Conservation (phyloP, 2,113 vertebrate genomes). For the Calcarius ornatus region DNA sequence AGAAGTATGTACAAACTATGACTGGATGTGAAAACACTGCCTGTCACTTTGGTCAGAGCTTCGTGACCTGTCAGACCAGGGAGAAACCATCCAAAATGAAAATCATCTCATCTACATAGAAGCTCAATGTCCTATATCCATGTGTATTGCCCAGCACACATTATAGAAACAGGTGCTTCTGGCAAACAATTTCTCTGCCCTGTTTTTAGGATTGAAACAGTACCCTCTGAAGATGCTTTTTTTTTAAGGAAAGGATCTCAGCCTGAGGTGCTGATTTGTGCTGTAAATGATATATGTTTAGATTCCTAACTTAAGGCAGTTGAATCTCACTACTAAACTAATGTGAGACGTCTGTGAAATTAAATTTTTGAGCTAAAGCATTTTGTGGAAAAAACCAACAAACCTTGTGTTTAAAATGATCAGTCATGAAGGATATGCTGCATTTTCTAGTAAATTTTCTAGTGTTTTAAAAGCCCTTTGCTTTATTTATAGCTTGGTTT, state of each 20-base stretch:
- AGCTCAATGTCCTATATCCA: not conserved
- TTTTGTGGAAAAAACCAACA: not conserved
- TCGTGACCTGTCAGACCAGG: not conserved
- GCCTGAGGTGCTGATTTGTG: not conserved
- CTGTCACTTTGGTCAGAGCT: not conserved
- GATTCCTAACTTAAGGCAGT: not conserved
- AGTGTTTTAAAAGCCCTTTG: not conserved
- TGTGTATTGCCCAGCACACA: not conserved
- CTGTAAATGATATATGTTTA: not conserved
- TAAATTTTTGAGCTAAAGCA: not conserved
- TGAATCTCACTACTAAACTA: not conserved
- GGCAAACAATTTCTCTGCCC: not conserved
- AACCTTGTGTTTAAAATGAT: not conserved
- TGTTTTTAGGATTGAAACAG: not conserved
- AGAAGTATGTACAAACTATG: not conserved
- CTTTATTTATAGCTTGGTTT: slow-evolving; percentile 15
- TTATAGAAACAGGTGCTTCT: not conserved
- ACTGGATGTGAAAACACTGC: not conserved
- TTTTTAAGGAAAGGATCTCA: not conserved
- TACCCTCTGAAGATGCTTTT: not conserved
- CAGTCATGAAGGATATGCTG: not conserved
- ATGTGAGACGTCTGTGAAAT: not conserved
- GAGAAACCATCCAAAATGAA: not conserved
- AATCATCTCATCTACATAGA: not conserved
- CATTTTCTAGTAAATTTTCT: not conserved